Base-by-base conservation (phyloP, 2,888 invertebrate genomes). In the Chrysodeixis includens region DNA sequence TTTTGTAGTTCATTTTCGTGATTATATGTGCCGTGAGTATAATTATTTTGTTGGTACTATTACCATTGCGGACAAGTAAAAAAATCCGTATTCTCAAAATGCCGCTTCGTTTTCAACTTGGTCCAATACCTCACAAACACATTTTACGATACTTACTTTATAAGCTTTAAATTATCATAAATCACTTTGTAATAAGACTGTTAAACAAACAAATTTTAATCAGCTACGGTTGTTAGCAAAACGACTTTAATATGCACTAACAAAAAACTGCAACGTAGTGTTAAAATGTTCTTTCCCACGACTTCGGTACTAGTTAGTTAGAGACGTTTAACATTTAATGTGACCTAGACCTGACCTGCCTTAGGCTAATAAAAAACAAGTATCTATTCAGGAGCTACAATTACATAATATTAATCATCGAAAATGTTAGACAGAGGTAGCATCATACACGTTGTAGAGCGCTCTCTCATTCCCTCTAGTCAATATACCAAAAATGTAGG, bases 311-410 rank as follows among this genome's bases (percentile, higher is more conserved):
- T 7, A 18, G 16, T 49, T 20, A 20, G 46, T 10, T 8, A 9
- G 12, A 20, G 2, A 49, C 46, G 8, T 26, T 5, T 16, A 60
- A 18, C 16, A 20, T 30, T 52, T 10, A 8, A 1, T 4, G 1
- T 54, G 66, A 75, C 62, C 75, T 66, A 69, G 70, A 69, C 70
- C 75, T 62, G 52, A 70, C 20, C 30, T 55, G 30, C 18, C 44
- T 20, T 14, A n/a, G 9, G 49, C 20, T 49, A 56, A 14, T 10
- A 52, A 30, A 18, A 54, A 16, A 58, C 53, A 20, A n/a, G 12
- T 30, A 49, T 70, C 66, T 66, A 57, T 59, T 10, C 46, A 54
- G 44, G 4, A 35, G 22, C 20, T 14, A 22, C 8, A 52, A 64
- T 64, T 26, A 51, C 30, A 8, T 20, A n/a, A 14, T 14, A 56